Percentiles rank a stretch among this genome's conserved stretches.
Conservation (phyloP, 2,797 vertebrate species). For the Molossus molossus region DNA sequence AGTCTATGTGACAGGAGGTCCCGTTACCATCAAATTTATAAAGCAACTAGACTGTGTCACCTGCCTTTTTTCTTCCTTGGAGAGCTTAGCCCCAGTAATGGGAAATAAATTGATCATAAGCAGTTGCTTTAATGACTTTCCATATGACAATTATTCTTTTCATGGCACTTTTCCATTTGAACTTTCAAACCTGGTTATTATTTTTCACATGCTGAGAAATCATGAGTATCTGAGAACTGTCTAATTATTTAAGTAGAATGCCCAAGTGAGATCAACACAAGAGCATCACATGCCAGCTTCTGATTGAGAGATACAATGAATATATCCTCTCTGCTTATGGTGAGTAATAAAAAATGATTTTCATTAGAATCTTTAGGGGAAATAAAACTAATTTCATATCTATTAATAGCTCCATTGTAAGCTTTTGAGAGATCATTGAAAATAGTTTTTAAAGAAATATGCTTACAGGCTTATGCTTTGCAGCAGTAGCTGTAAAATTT, state of each 20-base stretch:
- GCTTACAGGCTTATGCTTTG: not conserved
- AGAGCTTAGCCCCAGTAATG: not conserved
- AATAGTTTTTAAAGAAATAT: not conserved
- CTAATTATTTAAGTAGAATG: not conserved
- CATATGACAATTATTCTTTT: not conserved
- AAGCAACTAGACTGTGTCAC: not conserved
- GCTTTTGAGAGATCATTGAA: not conserved
- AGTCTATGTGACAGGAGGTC: not conserved
- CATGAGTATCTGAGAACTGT: not conserved
- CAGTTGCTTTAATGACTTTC: not conserved
- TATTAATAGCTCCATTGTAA: not conserved
- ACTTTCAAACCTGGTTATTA: not conserved
- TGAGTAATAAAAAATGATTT: not conserved
- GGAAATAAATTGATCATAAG: not conserved
- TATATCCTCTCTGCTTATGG: not conserved
- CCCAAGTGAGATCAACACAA: not conserved
- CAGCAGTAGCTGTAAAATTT: not conserved
- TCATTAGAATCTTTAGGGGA: not conserved
- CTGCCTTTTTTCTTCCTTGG: not conserved
- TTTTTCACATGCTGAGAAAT: not conserved
- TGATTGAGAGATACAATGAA: not conserved
- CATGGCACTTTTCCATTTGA: not conserved
- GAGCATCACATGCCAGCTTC: not conserved
- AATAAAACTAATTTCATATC: not conserved
- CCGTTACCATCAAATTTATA: not conserved